Percentiles rank a stretch among this genome's conserved stretches.
Conservation (phyloP, 2,113 vertebrate species). For the Cryptoleucopteryx plumbea region DNA sequence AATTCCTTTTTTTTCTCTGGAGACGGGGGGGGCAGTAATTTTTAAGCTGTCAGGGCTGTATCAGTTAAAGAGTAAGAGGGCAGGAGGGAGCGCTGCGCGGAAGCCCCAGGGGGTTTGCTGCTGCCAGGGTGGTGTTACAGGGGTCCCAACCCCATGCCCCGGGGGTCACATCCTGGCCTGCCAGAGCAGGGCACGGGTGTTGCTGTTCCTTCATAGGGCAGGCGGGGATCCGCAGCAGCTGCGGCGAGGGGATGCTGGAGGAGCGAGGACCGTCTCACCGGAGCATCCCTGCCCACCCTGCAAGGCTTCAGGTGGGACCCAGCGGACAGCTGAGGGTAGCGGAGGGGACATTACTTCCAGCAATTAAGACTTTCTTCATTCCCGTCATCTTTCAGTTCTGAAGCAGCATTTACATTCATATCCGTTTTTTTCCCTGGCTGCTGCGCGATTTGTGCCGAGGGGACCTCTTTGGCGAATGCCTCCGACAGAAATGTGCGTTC, state of each 20-base stretch:
- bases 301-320: neutral
- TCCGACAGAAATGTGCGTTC: constrained; percentile 59
- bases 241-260: neutral
- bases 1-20: neutral
- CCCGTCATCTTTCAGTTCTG: neutral
- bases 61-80: neutral
- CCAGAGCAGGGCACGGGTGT: rapidly evolving
- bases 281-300: neutral
- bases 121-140: neutral
- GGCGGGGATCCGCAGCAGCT: neutral
- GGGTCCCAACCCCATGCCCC: neutral
- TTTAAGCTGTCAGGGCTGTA: neutral
- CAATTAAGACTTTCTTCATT: neutral
- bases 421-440: neutral
- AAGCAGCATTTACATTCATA: neutral
- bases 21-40: neutral
- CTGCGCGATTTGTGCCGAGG: neutral
- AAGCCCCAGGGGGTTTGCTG: neutral
- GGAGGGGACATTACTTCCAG: neutral
- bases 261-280: neutral
- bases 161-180: neutral
- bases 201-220: rapidly evolving
- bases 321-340: rapidly evolving
- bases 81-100: rapidly evolving
- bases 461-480: constrained; percentile 33